phyloP scores from a whole-genome alignment of 2,888 invertebrate species.

The Cremastobaeus sp. region DNA sequence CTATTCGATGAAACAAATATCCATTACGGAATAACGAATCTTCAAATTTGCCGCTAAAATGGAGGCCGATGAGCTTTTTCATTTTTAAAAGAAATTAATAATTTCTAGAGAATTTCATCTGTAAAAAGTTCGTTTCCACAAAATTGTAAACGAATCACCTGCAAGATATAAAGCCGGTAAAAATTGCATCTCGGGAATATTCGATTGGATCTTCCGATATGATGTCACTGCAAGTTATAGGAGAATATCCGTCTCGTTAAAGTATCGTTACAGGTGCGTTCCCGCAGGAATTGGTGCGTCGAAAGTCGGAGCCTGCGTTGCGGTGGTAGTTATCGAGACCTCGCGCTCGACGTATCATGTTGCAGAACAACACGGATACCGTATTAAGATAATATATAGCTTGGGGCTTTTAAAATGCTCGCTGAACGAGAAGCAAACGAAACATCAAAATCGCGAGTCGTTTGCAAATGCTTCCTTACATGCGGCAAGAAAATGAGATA shows the following conservation, averaged over 20 bases:
- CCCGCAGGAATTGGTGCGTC: slow-evolving; percentile 18
- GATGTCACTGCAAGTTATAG: no score
- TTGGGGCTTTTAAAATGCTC: slow-evolving; percentile 44
- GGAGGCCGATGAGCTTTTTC: no score
- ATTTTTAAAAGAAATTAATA: no score
- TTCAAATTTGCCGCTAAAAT: no score
- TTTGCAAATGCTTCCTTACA: slow-evolving; percentile 10
- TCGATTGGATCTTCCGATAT: no score
- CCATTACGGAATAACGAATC: no score
- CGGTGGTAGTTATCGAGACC: not conserved
- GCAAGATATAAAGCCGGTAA: no score
- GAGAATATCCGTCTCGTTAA: slow-evolving; percentile 4
- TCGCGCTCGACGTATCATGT: slow-evolving; percentile 13
- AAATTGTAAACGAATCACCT: no score
- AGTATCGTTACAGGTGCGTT: slow-evolving; percentile 16
- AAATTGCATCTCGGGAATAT: no score
- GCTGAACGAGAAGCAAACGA: slow-evolving; percentile 28
- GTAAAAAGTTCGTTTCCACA: no score
- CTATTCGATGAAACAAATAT: no score
- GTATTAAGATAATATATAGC: slow-evolving; percentile 53
- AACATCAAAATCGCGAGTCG: slow-evolving; percentile 31
- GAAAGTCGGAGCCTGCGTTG: not conserved
- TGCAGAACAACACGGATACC: slow-evolving; percentile 34
- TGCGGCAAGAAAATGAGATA: slow-evolving; percentile 14
- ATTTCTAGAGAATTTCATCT: no score